Base-by-base conservation (phyloP, 2,888 invertebrate genomes). In the Mystacides longicornis region DNA sequence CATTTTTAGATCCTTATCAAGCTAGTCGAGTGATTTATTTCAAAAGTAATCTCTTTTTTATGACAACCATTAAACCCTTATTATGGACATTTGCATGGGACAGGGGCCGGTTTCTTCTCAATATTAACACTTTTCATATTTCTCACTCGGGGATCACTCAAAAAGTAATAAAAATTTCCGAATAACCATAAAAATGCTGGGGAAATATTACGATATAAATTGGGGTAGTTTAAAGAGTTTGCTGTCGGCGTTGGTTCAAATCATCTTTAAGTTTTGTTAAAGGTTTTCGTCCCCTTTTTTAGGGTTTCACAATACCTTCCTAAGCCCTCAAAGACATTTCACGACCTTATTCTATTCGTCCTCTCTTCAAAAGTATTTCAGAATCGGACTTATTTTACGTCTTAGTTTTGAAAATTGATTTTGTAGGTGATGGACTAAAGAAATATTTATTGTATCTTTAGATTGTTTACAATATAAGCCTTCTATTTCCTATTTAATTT, bases 271-370 rank as follows among this genome's bases (percentile, higher is more conserved):
- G 37, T 37, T 37, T 37, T 14, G 37, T 37, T 37, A 37, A 37
- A 27, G 37, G 4, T 14, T 37, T 37, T 37, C 37, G 3, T 7
- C 37, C 37, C n/a, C 37, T 37, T 46, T 46, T 46, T 46, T 21
- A 46, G 46, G 46, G 46, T 46, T 46, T 46, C 46, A 14, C 19
- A 14, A 46, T 46, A 46, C 20, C 46, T 46, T 21, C 20, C 21
- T 46, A 14, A 21, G 46, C 37, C 37, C 37, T 37, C 37, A 37
- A 37, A 37, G 37, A 37, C 37, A 37, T 37, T 37, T 37, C 37
- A 37, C 37, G 14, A 37, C 37, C 37, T 37, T 37, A 37, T 37
- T 37, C 14, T 37, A 3, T 16, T 37, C 16, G 14, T 14, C 37
- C 3, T 37, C 37, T 16, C 3, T 37, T 37, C 16, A 14, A 37